phyloP scores from a whole-genome alignment of 2,888 invertebrate genomes.

The Coenonympha arcania region DNA sequence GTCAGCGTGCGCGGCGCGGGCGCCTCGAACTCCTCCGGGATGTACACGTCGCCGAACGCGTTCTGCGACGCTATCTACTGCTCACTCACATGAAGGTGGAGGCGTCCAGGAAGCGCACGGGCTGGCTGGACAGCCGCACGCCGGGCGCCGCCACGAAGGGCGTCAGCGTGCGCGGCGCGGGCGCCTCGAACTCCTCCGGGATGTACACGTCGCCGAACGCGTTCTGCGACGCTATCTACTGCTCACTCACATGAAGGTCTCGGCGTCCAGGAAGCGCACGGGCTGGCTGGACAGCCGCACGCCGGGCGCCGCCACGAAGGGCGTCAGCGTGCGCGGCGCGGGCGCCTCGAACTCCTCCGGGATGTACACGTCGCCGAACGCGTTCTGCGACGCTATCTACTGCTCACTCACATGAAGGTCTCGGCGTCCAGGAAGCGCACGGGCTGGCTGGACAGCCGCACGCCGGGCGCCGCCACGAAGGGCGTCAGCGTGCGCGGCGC shows the following conservation, averaged over 20 bases:
- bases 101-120: constrained; percentile 84
- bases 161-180: constrained; percentile 76
- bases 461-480: constrained; percentile 42
- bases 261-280: constrained; percentile 85
- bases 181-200: constrained; percentile 92
- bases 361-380: constrained; percentile 91
- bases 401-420: constrained; percentile 72
- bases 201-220: constrained; percentile 92
- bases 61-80: constrained; percentile 78
- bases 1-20: constrained; percentile 78
- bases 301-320: constrained; percentile 44
- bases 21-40: constrained; percentile 92
- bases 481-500: constrained; percentile 73
- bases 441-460: constrained; percentile 77
- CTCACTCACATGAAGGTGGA: constrained; percentile 77
- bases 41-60: constrained; percentile 90
- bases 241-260: constrained; percentile 75
- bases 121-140: constrained; percentile 75
- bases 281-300: constrained; percentile 77
- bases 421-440: constrained; percentile 86
- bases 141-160: constrained; percentile 46
- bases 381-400: constrained; percentile 79
- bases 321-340: constrained; percentile 73
- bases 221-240: constrained; percentile 78
- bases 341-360: constrained; percentile 94